Base-by-base conservation (phyloP, 2,113 vertebrate species). In the Rhinolophus ferrumequinum region DNA sequence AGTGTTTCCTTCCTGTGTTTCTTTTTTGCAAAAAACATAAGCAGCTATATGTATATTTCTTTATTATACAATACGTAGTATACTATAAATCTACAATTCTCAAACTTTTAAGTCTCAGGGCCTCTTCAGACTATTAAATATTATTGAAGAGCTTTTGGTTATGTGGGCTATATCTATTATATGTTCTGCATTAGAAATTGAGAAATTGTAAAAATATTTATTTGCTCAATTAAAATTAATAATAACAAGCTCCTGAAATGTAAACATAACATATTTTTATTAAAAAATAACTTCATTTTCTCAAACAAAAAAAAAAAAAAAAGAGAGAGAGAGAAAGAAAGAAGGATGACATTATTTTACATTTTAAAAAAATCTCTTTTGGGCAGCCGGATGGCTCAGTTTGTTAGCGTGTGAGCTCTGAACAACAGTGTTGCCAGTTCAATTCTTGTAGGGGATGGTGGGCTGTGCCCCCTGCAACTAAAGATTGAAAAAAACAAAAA, bases 261-360 rank as follows among this genome's bases (percentile, higher is more conserved):
- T 35, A 35, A 80, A 30, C 7, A 60, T 14, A 73, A 44, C 52
- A 86, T 30, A 47, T 72, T 88, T 92, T 89, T 70, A 35, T 84
- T 84, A 77, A 92, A 79, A 72, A 88, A 82, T 41, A 81, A 54
- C 18, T 35, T 30, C 24, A 66, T 50, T 60, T 82, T 87, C 41
- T 91, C 69, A 87, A 67, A 86, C 41, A 81, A 96, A 82, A 88
- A 96, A 73, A 60, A 96, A 73, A 60, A 44, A 44, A 44, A 44
- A 6, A 44, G 41, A 44, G 41, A 44, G 41, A 44, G 41, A 44
- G 41, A 41, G 41, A 41, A 2, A 85, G 15, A 21, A 22, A 70
- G n/a, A 75, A 75, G 11, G 28, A 50, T 75, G 21, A 21, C 24
- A 83, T 28, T 76, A 16, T 76, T 88, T 96, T 81, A n/a, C 14